A percentile compares a stretch with the other conserved stretches of the same genome.
These are phyloP conservation scores for Tor tambroides DNA, from an alignment of 2,113 vertebrate species.

Conservation along the genomic window DNA sequence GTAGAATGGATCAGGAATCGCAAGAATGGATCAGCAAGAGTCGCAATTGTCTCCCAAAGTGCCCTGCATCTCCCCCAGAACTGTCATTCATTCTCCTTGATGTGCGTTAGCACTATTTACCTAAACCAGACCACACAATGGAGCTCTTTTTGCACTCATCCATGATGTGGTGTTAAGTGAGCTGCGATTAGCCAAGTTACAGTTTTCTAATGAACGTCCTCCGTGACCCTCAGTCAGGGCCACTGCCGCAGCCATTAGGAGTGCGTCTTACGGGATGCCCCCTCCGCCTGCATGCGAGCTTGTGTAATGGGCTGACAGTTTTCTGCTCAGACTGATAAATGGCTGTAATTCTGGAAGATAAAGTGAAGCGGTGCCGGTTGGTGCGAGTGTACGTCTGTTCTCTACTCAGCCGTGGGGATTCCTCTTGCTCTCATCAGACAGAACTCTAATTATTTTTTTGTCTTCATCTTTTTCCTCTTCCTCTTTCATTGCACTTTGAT, in stretches of 20 bases:
- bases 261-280: slow-evolving; percentile 49
- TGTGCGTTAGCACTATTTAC: slow-evolving; percentile 65
- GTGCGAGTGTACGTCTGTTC: neutral
- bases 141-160: slow-evolving; percentile 63
- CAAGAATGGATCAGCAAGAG: no score
- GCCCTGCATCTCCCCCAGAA: slow-evolving; percentile 56
- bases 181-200: slow-evolving; percentile 68
- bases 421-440: slow-evolving; percentile 37
- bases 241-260: slow-evolving; percentile 68
- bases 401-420: slow-evolving; percentile 31
- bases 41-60: slow-evolving; percentile 26
- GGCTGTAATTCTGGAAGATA: slow-evolving; percentile 57
- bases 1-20: neutral
- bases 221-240: slow-evolving; percentile 66
- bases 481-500: slow-evolving; percentile 48
- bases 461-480: slow-evolving; percentile 54
- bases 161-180: slow-evolving; percentile 58
- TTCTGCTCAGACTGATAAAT: slow-evolving; percentile 60
- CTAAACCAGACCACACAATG: slow-evolving; percentile 66
- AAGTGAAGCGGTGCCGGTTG: slow-evolving; percentile 46
- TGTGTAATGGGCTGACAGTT: slow-evolving; percentile 50
- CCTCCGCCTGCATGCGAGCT: slow-evolving; percentile 14
- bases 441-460: slow-evolving; percentile 52
- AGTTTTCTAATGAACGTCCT: slow-evolving; percentile 65
- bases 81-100: slow-evolving; percentile 60